Base-by-base conservation (phyloP, 2,113 vertebrate species). In the Oryzias celebensis region DNA sequence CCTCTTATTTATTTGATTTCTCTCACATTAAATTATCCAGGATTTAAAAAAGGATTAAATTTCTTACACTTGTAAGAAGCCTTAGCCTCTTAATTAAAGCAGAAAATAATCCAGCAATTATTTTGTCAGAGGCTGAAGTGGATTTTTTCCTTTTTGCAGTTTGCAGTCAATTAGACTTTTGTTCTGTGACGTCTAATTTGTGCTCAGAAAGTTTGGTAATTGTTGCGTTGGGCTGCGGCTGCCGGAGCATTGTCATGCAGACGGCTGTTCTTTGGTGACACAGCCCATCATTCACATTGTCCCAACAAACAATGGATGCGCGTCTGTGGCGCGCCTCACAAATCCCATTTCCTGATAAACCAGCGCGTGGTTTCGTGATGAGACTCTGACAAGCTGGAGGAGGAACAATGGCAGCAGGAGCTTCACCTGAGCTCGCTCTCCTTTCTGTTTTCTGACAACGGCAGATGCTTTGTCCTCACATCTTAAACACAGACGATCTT, bases 21-120 rank as follows among this genome's bases (percentile, higher is more conserved):
- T 74, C 88, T 87, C 85, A 87, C 83, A 90, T 91, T 89, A 91
- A 91, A 91, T 89, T 90, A 89, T 90, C 81, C 75, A 83, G 89
- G 88, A 92, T 89, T 92, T 90, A 81, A 78, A 84, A 76, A 86
- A 85, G 78, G 87, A 85, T 88, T 91, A 90, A 90, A 45, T 86
- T 82, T 88, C 85, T 77, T 85, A 90, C 87, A 87, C 87, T 88
- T 82, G 83, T 91, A 90, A 88, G 80, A 86, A 83, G 87, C 73
- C 84, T 79, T 51, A 83, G 85, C 75, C 73, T 83, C 87, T 91
- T 92, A 89, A 92, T 92, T 91, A 90, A 78, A 73, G 65, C 78
- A 78, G 85, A 75, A 90, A 90, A 91, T 91, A 90, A 91, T 88
- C 85, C 86, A 17, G 63, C 85, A 89, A 88, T 90, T 89, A 83